Conservation (phyloP, 2,888 invertebrate species). For the Molanna angustata region DNA sequence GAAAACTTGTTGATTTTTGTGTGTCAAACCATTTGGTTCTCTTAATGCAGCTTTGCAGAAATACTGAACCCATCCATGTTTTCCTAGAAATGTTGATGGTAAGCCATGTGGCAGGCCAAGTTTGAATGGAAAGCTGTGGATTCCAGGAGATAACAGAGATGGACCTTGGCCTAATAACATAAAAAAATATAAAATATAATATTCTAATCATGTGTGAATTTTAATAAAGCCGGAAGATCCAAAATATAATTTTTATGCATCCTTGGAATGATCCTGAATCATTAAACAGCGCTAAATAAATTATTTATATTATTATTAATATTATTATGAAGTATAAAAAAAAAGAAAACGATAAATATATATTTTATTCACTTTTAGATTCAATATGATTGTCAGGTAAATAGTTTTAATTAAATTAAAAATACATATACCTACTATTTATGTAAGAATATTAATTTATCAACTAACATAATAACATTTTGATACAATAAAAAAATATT, state of each 20-base stretch:
- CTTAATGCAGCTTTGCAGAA: slow-evolving; percentile 87
- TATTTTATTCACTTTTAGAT: no score
- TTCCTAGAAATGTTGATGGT: slow-evolving; percentile 90
- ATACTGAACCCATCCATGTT: slow-evolving; percentile 94
- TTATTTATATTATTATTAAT: no score
- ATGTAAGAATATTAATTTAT: background rate
- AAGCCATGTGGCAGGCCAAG: slow-evolving; percentile 84
- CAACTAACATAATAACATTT: background rate
- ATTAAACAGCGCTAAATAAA: no score
- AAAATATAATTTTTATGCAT: no score
- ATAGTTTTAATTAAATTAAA: background rate
- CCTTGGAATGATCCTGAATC: no score
- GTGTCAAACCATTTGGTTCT: slow-evolving; percentile 85
- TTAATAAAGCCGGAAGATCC: no score
- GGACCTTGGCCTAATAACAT: slow-evolving; percentile 68
- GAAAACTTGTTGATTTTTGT: slow-evolving; percentile 96
- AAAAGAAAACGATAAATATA: no score
- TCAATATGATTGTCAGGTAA: background rate
- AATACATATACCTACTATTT: background rate
- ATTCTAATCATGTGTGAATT: background rate
- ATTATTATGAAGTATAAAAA: no score
- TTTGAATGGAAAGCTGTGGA: slow-evolving; percentile 94
- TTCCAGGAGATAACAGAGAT: slow-evolving; percentile 83
- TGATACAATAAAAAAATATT: background rate
- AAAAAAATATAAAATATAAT: background rate